Evolutionary conservation across 1,140 invertebrate species (phyloP).

Genomic region (Ceratina japonica): DNA sequence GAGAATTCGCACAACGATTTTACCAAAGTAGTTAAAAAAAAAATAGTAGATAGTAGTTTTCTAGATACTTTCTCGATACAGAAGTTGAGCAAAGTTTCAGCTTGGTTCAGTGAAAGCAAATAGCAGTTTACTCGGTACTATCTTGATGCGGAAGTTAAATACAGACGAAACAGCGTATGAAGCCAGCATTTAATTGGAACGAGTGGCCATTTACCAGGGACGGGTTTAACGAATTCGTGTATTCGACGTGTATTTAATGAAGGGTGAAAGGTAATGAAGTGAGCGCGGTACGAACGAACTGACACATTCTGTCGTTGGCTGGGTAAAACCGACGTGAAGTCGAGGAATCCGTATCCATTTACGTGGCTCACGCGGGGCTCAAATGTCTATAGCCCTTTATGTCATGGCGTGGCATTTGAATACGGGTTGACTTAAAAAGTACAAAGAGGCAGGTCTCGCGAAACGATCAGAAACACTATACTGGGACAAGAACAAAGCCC

Average conservation of each 20-base stretch:
- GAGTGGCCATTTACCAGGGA: neutral
- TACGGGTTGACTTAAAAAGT: slow-evolving; percentile 13
- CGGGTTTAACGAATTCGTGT: slow-evolving; percentile 12
- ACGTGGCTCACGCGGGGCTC: neutral
- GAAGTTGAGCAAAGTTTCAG: no score
- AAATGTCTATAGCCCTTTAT: slow-evolving; percentile 31
- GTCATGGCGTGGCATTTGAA: slow-evolving; percentile 8
- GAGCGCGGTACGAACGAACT: neutral
- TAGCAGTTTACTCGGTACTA: no score
- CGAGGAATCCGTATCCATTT: slow-evolving; percentile 25
- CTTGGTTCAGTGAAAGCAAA: no score
- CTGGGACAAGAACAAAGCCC: neutral
- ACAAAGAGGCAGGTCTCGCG: slow-evolving; percentile 1
- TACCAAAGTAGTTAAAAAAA: no score
- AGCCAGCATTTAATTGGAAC: neutral
- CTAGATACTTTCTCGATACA: no score
- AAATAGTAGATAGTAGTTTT: no score
- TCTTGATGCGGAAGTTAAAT: no score
- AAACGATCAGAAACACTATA: slow-evolving; percentile 37
- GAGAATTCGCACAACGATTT: no score
- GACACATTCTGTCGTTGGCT: neutral
- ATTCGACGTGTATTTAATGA: neutral
- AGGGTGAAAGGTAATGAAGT: neutral
- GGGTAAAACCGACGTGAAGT: slow-evolving; percentile 13
- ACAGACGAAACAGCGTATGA: no score